Base-by-base conservation (phyloP, 2,113 vertebrate species). In the Ophiodon elongatus region DNA sequence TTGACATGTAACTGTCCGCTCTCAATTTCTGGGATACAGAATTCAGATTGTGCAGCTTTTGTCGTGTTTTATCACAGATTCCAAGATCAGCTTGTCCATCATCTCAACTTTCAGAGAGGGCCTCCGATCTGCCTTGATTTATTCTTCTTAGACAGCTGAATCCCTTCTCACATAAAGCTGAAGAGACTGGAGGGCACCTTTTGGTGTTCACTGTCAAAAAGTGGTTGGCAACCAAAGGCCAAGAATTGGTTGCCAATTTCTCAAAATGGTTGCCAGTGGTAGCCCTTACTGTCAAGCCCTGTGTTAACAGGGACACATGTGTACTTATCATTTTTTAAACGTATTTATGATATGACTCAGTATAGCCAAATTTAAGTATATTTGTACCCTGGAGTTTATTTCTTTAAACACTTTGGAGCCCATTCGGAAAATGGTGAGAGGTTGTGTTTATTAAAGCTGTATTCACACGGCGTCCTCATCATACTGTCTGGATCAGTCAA, bases 401-500 rank as follows among this genome's bases (percentile, higher is more conserved):
- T 33, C 14, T 17, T 33, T 4, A 1, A 50, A 9, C n/a, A 57
- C 6, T 13, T 8, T n/a, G 6, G 4, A 37, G 35, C 19, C 6
- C 21, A 43, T 57, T 41, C 65, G 41, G 54, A 43, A 13, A 52
- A 27, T 8, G 23, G 19, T 45, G 23, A 71, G 25, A 37, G 37
- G 27, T 33, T 75, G 19, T 66, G 25, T 71, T 80, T 50, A 33
- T 45, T 62, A 9, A 72, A 69, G 71, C 35, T 65, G 54, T 47
- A 45, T 77, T 77, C 64, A 27, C 27, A 59, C 50, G 52, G 29
- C 2, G 2, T 76, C 59, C 9, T 68, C 54, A 62, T 80, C 50
- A 27, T 82, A 71, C 25, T 33, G 29, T 84, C 25, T 62, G 33
- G 66, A 75, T 81, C 31, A 41, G 52, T 77, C 79, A 67, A 65